Percentiles rank a stretch among this genome's conserved stretches.
Evolutionary conservation across 1,140 invertebrate genomes (phyloP).

Genomic region (Bradysia coprophila): DNA sequence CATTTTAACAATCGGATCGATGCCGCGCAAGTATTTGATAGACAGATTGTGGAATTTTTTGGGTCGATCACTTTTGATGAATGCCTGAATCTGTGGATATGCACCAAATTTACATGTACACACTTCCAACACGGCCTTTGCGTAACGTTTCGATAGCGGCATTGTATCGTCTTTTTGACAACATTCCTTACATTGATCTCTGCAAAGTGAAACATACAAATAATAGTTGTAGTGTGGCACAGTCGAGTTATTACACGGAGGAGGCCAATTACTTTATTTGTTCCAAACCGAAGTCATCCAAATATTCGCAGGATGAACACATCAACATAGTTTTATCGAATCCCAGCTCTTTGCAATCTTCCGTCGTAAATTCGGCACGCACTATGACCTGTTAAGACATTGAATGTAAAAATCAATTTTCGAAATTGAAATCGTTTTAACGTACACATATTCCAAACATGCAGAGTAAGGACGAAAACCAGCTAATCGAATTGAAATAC

Average conservation of each 20-base stretch:
- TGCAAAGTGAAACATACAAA: slow-evolving; percentile 15
- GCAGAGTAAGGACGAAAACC: too few relatives aligned
- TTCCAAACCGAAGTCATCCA: slow-evolving; percentile 57
- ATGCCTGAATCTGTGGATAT: slow-evolving; percentile 92
- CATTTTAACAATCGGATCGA: slow-evolving; percentile 84
- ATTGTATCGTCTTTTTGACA: slow-evolving; percentile 47
- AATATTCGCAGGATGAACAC: slow-evolving; percentile 74
- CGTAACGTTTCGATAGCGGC: slow-evolving; percentile 46
- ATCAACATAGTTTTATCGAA: slow-evolving; percentile 71
- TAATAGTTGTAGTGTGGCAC: not conserved
- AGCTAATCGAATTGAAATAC: too few relatives aligned
- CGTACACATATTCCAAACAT: too few relatives aligned
- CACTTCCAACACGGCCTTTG: slow-evolving; percentile 74
- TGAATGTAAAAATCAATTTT: too few relatives aligned
- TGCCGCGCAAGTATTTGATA: slow-evolving; percentile 75
- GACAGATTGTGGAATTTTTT: slow-evolving; percentile 73
- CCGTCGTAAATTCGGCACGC: slow-evolving; percentile 41
- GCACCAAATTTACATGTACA: slow-evolving; percentile 91
- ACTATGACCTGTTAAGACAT: too few relatives aligned
- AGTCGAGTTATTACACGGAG: not conserved
- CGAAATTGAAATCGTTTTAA: too few relatives aligned
- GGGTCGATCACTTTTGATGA: slow-evolving; percentile 75
- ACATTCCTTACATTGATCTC: slow-evolving; percentile 57
- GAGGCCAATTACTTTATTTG: slow-evolving; percentile 32
- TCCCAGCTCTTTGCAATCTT: slow-evolving; percentile 71